These are phyloP conservation scores for Platysteira castanea DNA, from an alignment of 2,113 vertebrate genomes.

Conservation along the genomic window DNA sequence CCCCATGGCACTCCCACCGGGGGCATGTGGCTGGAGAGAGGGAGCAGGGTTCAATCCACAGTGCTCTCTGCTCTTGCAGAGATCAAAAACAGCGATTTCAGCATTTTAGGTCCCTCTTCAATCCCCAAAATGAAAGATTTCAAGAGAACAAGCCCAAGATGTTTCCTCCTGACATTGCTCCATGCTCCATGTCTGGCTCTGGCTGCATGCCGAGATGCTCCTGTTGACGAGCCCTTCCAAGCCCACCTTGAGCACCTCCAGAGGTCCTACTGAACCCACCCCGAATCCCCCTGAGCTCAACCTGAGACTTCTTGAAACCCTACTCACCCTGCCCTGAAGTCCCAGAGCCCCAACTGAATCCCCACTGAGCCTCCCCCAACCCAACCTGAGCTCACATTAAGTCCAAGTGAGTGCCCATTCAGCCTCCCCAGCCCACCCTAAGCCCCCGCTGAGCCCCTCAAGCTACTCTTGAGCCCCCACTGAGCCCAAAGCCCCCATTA, in stretches of 20 bases:
- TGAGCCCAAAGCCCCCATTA: background rate
- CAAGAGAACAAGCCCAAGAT: background rate
- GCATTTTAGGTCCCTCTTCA: background rate
- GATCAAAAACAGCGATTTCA: background rate
- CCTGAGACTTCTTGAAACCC: background rate
- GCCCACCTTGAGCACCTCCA: background rate
- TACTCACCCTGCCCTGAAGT: background rate
- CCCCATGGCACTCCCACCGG: background rate
- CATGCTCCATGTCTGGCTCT: background rate
- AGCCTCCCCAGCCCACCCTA: background rate
- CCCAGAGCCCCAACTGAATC: background rate
- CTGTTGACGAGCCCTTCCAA: background rate
- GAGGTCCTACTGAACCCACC: too few species aligned
- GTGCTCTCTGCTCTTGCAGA: background rate
- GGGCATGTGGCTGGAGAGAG: conserved; percentile 60
- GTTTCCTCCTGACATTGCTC: background rate
- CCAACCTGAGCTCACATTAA: background rate
- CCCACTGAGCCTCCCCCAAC: background rate
- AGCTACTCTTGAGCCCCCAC: background rate
- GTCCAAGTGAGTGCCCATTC: background rate
- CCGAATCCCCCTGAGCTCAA: background rate
- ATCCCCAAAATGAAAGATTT: background rate
- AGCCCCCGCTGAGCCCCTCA: background rate
- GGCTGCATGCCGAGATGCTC: background rate
- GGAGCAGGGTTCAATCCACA: background rate